Base-by-base conservation (phyloP, 2,888 invertebrate genomes). In the Scrobipalpa costella region DNA sequence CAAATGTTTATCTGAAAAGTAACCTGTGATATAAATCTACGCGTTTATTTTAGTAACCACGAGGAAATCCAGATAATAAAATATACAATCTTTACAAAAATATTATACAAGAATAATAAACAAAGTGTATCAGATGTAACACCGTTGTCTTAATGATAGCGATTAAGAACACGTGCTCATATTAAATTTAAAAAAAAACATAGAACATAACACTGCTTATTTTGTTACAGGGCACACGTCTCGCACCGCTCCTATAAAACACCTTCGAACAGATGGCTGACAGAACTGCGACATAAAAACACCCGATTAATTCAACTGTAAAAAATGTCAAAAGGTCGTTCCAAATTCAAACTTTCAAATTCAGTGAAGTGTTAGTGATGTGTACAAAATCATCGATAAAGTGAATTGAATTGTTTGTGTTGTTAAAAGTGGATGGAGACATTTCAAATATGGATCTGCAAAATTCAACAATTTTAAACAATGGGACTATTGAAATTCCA, bases 401-500 rank as follows among this genome's bases (percentile, higher is more conserved):
- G 71, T 71, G 72, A 67, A 70, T 69, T 65, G 69, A 44, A 2
- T 36, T 17, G 15, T 55, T 27, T 33, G 27, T 21, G 50, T 27
- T 50, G 50, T 21, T 5, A 69, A 73, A 72, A 68, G 74, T 71
- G 67, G 71, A 69, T 65, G 74, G 75, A 62, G 78, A 74, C 71
- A 68, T 71, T 72, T 70, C 73, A 60, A 79, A 73, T 57, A 85
- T 86, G 84, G 85, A 84, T 67, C 63, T 70, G 61, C 67, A 69
- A 33, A 77, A 78, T 66, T 68, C 75, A 38, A 75, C 79, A 34
- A 57, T 52, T 13, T 66, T 73, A 62, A 74, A 83, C 69, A 80
- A 90, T 75, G 73, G 81, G 65, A 79, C 86, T 65, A 79, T 88
- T 68, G 74, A 79, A 68, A 96, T 95, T 81, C 95, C 96, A 19